phyloP scores from a whole-genome alignment of 2,113 vertebrate genomes.

The Ailurus styani region DNA sequence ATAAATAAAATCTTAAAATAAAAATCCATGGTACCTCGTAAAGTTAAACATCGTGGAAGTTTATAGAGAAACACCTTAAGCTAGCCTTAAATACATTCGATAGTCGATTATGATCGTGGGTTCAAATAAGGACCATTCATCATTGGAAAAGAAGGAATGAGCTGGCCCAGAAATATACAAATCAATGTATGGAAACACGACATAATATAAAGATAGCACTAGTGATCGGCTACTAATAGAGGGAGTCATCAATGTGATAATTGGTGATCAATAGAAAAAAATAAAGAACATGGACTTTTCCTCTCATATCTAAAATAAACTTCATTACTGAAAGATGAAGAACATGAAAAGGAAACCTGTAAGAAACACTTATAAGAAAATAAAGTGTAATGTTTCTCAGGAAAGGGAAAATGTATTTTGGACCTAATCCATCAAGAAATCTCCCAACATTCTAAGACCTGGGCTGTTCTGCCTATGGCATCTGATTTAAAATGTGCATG shows the following conservation, averaged over 20 bases:
- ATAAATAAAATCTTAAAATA: not conserved
- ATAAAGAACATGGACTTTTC: rapidly evolving
- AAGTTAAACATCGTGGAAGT: not conserved
- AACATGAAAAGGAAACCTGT: not conserved
- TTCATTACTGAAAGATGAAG: not conserved
- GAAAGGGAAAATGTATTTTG: not conserved
- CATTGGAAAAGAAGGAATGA: not conserved
- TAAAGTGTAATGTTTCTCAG: not conserved
- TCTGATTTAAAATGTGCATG: not conserved
- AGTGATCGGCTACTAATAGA: rapidly evolving
- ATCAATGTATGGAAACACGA: not conserved
- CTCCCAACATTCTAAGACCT: too few species aligned
- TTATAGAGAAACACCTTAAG: not conserved
- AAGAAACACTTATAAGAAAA: not conserved
- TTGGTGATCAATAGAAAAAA: not conserved
- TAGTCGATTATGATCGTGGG: not conserved
- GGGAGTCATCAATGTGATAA: not conserved
- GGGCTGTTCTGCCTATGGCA: too few species aligned
- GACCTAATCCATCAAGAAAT: not conserved
- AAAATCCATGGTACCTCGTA: not conserved
- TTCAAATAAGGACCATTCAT: not conserved
- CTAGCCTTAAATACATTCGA: not conserved
- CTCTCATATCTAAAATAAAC: too few species aligned
- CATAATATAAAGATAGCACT: not conserved
- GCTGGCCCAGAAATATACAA: not conserved